Evolutionary conservation across 2,797 vertebrate species (phyloP), one percentile per base, ranked within the genome.

Genomic region (Cyclura pinguis): DNA sequence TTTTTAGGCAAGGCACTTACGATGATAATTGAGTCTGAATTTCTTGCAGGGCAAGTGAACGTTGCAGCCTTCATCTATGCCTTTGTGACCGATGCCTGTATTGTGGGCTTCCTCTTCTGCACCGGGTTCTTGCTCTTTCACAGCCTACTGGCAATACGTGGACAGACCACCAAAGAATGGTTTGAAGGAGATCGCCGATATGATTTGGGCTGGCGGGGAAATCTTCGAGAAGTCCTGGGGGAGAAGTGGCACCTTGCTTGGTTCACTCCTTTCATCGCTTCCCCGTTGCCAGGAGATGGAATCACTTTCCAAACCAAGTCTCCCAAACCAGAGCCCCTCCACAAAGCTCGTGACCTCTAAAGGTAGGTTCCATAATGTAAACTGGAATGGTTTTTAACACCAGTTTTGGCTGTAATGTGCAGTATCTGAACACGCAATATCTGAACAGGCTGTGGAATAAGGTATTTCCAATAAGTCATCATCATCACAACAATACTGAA

Each of bases 161-260:
- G 98, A 82, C 98, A 98, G 96, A 99, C 98, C 88, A 98, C 98
- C 1, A 97, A 98, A 67, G 98, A 99, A 93, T 99, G 98, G 98
- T 96, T 96, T 24, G 98, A 97, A 91, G 98, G 98, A 0, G 95
- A 96, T 73, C 96, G 96, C 9, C 95, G 96, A 42, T 98, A 98
- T 88, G 97, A 94, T 93, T 96, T 98, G 57, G 98, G 98, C 13
- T 92, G 95, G 50, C 76, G 96, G 72, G 96, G 92, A 13, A 99
- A 99, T 92, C 78, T 98, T 88, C 95, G 93, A 47, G 97, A 98
- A 32, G 95, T 96, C 27, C 96, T 99, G 86, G 98, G 98, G 42
- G 80, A 93, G 29, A 97, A 92, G 91, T 99, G 98, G 98, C 98
- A 97, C 95, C 90, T 99, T 0, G 97, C 98, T 91, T 98, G 98